Percentiles rank a stretch among this genome's conserved stretches.
phyloP scores from a whole-genome alignment of 2,888 invertebrate genomes.

The Philopedon plagiatum region DNA sequence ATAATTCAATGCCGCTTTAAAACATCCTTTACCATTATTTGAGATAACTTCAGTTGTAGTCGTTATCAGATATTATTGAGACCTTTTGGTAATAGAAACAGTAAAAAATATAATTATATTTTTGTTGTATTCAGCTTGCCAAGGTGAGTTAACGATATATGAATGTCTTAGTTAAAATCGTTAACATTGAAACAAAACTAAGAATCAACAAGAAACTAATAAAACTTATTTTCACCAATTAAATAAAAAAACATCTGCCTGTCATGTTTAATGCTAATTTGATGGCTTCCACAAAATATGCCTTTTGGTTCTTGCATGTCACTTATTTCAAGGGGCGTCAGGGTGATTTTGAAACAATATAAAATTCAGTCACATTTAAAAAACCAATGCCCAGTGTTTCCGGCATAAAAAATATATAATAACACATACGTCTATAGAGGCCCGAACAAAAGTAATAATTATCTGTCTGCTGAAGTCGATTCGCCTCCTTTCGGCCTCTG shows the following conservation, averaged over 20 bases:
- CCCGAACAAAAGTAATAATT: slow-evolving; percentile 65
- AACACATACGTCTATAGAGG: slow-evolving; percentile 64
- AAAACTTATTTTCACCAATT: neutral
- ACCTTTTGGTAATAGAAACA: too few species aligned
- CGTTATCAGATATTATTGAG: too few species aligned
- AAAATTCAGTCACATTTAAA: slow-evolving; percentile 60
- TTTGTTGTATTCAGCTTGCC: too few species aligned
- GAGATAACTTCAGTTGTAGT: too few species aligned
- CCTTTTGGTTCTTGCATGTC: slow-evolving; percentile 36
- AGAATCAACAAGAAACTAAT: neutral
- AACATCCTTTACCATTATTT: too few species aligned
- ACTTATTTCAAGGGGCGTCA: slow-evolving; percentile 36
- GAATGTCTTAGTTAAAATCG: too few species aligned
- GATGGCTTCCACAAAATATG: slow-evolving; percentile 1
- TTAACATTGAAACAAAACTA: too few species aligned
- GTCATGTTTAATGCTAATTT: slow-evolving; percentile 11
- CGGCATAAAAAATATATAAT: slow-evolving; percentile 70
- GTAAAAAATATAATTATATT: too few species aligned
- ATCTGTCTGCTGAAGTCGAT: slow-evolving; percentile 63
- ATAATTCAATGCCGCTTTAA: too few species aligned
- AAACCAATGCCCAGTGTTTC: slow-evolving; percentile 64
- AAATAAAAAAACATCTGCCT: slow-evolving; percentile 17
- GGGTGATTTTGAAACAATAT: slow-evolving; percentile 56
- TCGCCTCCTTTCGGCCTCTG: slow-evolving; percentile 59
- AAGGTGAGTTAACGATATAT: too few species aligned